Evolutionary conservation across 2,797 vertebrate genomes (phyloP).

Genomic region (Danio choprae): DNA sequence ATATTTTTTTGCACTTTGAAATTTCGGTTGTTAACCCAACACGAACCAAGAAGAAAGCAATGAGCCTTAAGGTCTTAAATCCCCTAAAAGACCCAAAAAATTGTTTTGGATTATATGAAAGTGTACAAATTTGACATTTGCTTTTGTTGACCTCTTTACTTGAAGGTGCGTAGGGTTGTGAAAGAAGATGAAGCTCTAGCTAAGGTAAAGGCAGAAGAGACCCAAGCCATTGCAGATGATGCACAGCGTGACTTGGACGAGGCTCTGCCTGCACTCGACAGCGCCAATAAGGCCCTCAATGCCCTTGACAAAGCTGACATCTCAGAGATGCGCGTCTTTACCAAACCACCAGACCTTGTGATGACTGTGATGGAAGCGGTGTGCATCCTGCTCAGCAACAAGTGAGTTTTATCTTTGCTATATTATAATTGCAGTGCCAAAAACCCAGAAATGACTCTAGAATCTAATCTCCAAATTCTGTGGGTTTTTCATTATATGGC

Average conservation of each 20-base stretch:
- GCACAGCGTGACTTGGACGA: conserved; percentile 85
- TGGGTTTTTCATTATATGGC: neutral
- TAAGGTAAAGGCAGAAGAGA: conserved; percentile 85
- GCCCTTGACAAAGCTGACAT: conserved; percentile 88
- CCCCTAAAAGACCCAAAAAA: neutral
- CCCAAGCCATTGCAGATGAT: conserved; percentile 85
- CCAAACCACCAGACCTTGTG: conserved; percentile 85
- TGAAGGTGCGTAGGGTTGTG: conserved; percentile 80
- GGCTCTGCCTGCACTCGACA: conserved; percentile 81
- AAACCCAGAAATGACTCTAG: neutral
- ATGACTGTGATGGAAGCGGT: conserved; percentile 89
- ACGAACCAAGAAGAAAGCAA: too few relatives aligned
- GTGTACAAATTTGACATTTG: neutral
- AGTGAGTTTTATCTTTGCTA: conserved; percentile 74
- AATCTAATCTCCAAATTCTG: neutral
- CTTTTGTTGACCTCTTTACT: conserved; percentile 9
- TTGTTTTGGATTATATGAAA: neutral
- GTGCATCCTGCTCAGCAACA: conserved; percentile 83
- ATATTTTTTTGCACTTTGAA: too few relatives aligned
- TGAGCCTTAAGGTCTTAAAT: too few relatives aligned
- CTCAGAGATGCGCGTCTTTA: conserved; percentile 88
- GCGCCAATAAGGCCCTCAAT: conserved; percentile 82
- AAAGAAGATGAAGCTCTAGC: conserved; percentile 84
- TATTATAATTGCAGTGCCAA: neutral
- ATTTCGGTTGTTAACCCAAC: too few relatives aligned